Base-by-base conservation (phyloP, 53 echinoderm and acorn worm genomes). In the Apostichopus leukothele region DNA sequence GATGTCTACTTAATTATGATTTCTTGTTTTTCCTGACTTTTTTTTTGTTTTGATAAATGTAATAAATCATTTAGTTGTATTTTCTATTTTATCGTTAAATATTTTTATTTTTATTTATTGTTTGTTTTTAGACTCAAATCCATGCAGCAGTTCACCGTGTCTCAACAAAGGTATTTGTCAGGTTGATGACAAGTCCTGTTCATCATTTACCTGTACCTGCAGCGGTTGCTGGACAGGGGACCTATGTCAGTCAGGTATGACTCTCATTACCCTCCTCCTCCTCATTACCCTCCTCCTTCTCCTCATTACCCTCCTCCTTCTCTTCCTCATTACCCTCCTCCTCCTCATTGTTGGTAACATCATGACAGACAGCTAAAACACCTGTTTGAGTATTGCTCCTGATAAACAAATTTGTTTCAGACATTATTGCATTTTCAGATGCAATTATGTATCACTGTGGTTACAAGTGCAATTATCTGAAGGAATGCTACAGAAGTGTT, bases 151-250 rank as follows among this genome's bases (percentile, higher is more conserved):
- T 86, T 53, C 55, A 52, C 93, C 91, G 0, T 95, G 95, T 88
- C 86, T 76, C 51, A 93, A 93, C 53, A 83, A 88, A 23, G 95
- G 92, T 16, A 27, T 90, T 5, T 95, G 95, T 68, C 78, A 88
- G 20, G n/a, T 79, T 21, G 68, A 55, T 50, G 76, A 76, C 53
- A 76, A 67, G 39, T 75, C 60, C 52, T 90, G 90, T 50, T 85
- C 27, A 14, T 90, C 90, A 10, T 93, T 80, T 11, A 90, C 86
- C 14, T 96, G 96, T 66, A 86, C 91, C 20, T 96, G 96, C 53
- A 90, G 73, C 59, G 87, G 83, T 19, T 96, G 94, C 61, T 96
- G 92, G 87, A 84, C 88, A 20, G 96, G 96, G 75, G 50, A 78
- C 8, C 68, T 74, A 13, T 96, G 94, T 84, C 61, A 83, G 26